Base-by-base conservation (phyloP, 1,140 invertebrate species). In the Littorina saxatilis region DNA sequence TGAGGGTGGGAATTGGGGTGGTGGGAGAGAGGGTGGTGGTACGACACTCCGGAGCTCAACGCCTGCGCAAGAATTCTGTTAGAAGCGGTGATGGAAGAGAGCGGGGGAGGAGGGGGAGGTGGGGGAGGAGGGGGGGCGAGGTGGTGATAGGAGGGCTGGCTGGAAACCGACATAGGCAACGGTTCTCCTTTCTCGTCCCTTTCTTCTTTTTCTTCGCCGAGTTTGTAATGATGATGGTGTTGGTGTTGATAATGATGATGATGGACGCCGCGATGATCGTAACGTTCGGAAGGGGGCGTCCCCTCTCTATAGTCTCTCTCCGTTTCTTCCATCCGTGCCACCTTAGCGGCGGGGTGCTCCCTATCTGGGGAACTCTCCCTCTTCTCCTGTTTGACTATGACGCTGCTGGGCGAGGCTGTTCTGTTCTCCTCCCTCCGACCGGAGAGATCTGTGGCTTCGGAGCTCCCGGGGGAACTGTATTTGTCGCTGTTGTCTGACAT, bases 361-460 rank as follows among this genome's bases (percentile, higher is more conserved):
- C 52, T 55, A 2, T 39, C 37, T 1, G 70, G 40, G 11, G 70
- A 37, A 11, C 55, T 27, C 17, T 78, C 76, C 20, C 58, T 37
- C 27, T 58, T 55, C 58, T 78, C 76, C 58, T 63, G 39, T n/a
- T 78, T 78, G n/a, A 78, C 76, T 29, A 43, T 78, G 23, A 78
- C 76, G 1, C n/a, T n/a, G 37, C 75, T 17, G 37, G 76, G 58
- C 32, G 76, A 73, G 3, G 70, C 70, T n/a, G 70, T 43, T 27
- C 74, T n/a, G 27, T n/a, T 32, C 58, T 66, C 55, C 17, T 35
- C 55, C 37, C 55, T 15, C 39, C 58, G 55, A 2, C 58, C 76
- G 1, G 76, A 78, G 13, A 78, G 39, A 37, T 78, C 76, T 13
- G 55, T 63, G 39, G 76, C 29, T 23, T 39, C 76, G n/a, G 76